Percentiles rank a stretch among this genome's conserved stretches.
Evolutionary conservation across 1,140 invertebrate genomes (phyloP).

Genomic region (Eueides isabella): DNA sequence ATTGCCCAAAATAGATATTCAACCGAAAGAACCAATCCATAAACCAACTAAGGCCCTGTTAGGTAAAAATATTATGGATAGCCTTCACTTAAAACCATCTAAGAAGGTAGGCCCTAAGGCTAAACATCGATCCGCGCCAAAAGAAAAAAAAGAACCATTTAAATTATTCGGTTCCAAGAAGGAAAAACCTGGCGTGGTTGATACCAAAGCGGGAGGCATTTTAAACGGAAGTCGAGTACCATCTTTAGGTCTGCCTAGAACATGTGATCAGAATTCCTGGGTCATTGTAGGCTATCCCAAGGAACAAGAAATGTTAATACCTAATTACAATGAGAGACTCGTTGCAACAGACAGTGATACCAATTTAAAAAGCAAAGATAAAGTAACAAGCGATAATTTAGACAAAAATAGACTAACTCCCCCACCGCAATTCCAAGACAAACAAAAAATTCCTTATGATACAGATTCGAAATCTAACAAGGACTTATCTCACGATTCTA

Average conservation of each 20-base stretch:
- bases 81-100: slow-evolving; percentile 75
- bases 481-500: slow-evolving; percentile 70
- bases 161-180: slow-evolving; percentile 71
- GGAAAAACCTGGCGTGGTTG: slow-evolving; percentile 62
- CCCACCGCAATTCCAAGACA: slow-evolving; percentile 77
- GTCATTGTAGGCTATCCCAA: slow-evolving; percentile 72
- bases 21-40: slow-evolving; percentile 60
- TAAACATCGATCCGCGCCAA: slow-evolving; percentile 65
- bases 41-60: slow-evolving; percentile 72
- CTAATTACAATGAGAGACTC: slow-evolving; percentile 71
- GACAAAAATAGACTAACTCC: slow-evolving; percentile 69
- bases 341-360: slow-evolving; percentile 55
- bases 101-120: slow-evolving; percentile 75
- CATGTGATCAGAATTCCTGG: slow-evolving; percentile 69
- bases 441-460: slow-evolving; percentile 67
- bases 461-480: slow-evolving; percentile 64
- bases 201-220: slow-evolving; percentile 65
- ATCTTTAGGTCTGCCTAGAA: slow-evolving; percentile 70
- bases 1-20: slow-evolving; percentile 47
- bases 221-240: slow-evolving; percentile 74
- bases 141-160: slow-evolving; percentile 69
- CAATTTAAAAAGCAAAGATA: slow-evolving; percentile 59
- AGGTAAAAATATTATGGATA: slow-evolving; percentile 79
- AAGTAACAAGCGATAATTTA: slow-evolving; percentile 52
- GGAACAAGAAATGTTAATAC: slow-evolving; percentile 70